Evolutionary conservation across 2,113 vertebrate genomes (phyloP).

Genomic region (Theropithecus gelada): DNA sequence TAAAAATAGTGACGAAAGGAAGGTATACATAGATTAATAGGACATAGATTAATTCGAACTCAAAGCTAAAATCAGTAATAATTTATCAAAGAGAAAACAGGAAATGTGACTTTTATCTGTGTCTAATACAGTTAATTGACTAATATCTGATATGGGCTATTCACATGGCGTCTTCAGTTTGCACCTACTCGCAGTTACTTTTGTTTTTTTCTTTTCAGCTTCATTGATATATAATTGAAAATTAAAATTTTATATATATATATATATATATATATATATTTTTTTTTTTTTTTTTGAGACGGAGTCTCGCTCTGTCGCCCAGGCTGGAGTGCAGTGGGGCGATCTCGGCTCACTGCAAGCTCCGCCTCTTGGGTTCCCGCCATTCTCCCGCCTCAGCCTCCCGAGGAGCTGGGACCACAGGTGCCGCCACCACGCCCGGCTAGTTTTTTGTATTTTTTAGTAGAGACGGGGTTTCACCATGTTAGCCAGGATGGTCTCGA

Average conservation of each 20-base stretch:
- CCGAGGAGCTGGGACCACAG: too few relatives aligned
- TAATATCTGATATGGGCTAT: background rate
- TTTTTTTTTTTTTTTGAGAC: too few relatives aligned
- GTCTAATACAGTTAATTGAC: background rate
- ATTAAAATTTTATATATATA: background rate
- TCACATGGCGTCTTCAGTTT: background rate
- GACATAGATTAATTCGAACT: background rate
- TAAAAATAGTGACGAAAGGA: background rate
- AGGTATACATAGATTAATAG: background rate
- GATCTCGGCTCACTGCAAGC: too few relatives aligned
- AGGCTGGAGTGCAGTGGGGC: too few relatives aligned
- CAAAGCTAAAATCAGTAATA: background rate
- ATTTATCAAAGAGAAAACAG: background rate
- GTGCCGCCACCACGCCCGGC: too few relatives aligned
- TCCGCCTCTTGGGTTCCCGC: too few relatives aligned
- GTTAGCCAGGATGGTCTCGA: too few relatives aligned
- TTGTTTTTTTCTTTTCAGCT: background rate
- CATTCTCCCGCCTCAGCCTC: too few relatives aligned
- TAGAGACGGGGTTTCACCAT: too few relatives aligned
- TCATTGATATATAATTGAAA: background rate
- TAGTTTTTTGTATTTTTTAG: too few relatives aligned
- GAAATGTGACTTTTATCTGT: background rate
- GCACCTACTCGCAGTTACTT: background rate
- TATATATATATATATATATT: too few relatives aligned
- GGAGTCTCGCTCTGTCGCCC: too few relatives aligned